A percentile compares a stretch with the other conserved stretches of the same genome.
These are phyloP conservation scores for Callipepla californica DNA, from an alignment of 2,113 vertebrate species.

Conservation along the genomic window DNA sequence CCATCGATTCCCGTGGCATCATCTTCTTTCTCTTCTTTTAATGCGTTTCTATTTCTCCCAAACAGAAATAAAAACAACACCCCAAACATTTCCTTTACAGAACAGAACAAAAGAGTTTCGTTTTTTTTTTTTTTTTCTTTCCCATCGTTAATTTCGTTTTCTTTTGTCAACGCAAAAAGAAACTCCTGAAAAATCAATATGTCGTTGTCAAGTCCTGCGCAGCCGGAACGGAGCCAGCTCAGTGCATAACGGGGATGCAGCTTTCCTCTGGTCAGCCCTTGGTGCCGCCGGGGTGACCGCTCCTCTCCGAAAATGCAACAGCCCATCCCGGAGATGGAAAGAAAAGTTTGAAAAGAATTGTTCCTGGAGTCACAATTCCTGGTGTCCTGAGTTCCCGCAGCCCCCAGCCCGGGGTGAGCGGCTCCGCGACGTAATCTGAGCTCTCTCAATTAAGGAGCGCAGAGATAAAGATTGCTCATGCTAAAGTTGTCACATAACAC, in stretches of 20 bases:
- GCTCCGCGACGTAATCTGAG: slow-evolving; percentile 48
- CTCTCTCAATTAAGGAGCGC: slow-evolving; percentile 47
- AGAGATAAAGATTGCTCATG: slow-evolving; percentile 68
- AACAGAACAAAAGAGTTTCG: slow-evolving; percentile 56
- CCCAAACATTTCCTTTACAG: slow-evolving; percentile 27
- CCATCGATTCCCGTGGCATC: slow-evolving; percentile 55
- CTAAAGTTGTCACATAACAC: slow-evolving; percentile 60
- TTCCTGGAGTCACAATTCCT: slow-evolving; percentile 55
- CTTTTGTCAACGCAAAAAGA: slow-evolving; percentile 68
- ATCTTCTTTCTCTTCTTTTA: slow-evolving; percentile 48
- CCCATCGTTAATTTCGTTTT: slow-evolving; percentile 67
- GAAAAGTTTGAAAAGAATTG: slow-evolving; percentile 36
- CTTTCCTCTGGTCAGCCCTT: slow-evolving; percentile 31
- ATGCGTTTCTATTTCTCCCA: slow-evolving; percentile 49
- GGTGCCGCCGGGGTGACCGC: slow-evolving; percentile 53
- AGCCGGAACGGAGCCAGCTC: slow-evolving; percentile 30
- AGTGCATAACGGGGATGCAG: slow-evolving; percentile 73
- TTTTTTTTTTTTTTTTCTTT: not conserved
- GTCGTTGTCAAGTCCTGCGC: slow-evolving; percentile 43
- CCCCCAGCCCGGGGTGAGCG: slow-evolving; percentile 9
- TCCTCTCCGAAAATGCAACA: not conserved
- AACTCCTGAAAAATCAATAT: slow-evolving; percentile 71
- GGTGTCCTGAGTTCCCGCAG: slow-evolving; percentile 35
- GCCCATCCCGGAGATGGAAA: slow-evolving; percentile 11
- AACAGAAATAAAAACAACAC: not conserved